Base-by-base conservation (phyloP, 1,140 invertebrate species). In the Danaus plexippus region DNA sequence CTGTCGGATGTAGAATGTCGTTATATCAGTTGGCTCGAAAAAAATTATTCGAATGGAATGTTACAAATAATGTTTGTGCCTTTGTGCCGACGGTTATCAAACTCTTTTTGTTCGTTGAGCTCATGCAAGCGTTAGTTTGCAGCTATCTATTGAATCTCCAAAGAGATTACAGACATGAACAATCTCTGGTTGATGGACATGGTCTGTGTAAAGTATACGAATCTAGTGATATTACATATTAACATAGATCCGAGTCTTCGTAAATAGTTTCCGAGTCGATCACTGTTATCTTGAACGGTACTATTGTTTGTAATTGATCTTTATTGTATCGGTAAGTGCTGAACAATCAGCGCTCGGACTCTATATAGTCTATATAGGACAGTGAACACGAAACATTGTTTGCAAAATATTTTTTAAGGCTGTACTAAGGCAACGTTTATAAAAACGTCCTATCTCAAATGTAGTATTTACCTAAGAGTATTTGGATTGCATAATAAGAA, bases 181-280 rank as follows among this genome's bases (percentile, higher is more conserved):
- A 47, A 8, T 32, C 18, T 54, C 43, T 59, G 46, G 47, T 54
- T 61, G 58, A 59, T 13, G 48, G 60, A 60, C 54, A 54, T 63
- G 63, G 58, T 79, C 73, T 77, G 72, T 79, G 72, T 77, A 75
- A 85, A 76, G 77, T 85, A 85, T 85, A 85, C 79, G 75, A 80
- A 69, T 77, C 63, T 70, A 64, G 47, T 61, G 47, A 47, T 56
- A 61, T 49, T 32, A 32, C 10, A 44, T 18, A 18, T 60, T 61
- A 61, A 54, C 44, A 32, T 32, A 32, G 22, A 32, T 32, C 22
- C 22, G 22, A 32, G 22, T 32, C 22, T 32, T 32, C 22, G 22
- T 32, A 32, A 6, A 32, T 32, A 32, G 22, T 32, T 32, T 32
- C 22, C 22, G 22, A 32, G 22, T 6, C 7, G 22, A 32, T 6